Evolutionary conservation across 2,888 invertebrate genomes (phyloP).

Genomic region (Netelia inedita): DNA sequence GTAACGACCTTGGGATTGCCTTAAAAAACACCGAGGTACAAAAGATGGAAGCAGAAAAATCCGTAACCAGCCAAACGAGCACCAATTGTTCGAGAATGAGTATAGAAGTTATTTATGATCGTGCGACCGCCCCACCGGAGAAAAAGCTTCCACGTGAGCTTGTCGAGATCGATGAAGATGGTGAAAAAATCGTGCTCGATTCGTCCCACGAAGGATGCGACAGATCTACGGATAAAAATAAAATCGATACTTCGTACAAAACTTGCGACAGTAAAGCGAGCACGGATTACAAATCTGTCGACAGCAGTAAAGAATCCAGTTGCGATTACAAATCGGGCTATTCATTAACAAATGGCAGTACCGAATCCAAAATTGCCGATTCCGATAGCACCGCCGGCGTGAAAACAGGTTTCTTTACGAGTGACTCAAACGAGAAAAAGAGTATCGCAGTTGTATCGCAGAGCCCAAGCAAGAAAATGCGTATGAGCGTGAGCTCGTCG

Average conservation of each 20-base stretch:
- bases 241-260: conserved; percentile 61
- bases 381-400: conserved; percentile 71
- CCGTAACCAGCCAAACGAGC: background rate
- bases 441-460: conserved; percentile 17
- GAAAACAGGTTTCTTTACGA: conserved; percentile 72
- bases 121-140: conserved; percentile 67
- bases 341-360: conserved; percentile 75
- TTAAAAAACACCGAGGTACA: background rate
- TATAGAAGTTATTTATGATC: conserved; percentile 80
- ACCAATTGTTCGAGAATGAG: conserved; percentile 76
- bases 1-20: conserved; percentile 11
- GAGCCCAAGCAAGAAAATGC: conserved; percentile 41
- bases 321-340: conserved; percentile 66
- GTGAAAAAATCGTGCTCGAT: conserved; percentile 78
- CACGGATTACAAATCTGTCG: conserved; percentile 67
- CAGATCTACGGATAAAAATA: conserved; percentile 55
- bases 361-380: conserved; percentile 70
- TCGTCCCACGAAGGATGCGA: conserved; percentile 75
- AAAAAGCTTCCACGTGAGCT: conserved; percentile 75
- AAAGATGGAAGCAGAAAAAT: background rate
- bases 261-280: conserved; percentile 64
- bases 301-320: conserved; percentile 68
- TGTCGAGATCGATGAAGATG: conserved; percentile 81
- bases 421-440: conserved; percentile 53
- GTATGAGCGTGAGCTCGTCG: background rate